Base-by-base conservation (phyloP, 2,113 vertebrate species). In the Anthoscopus minutus region DNA sequence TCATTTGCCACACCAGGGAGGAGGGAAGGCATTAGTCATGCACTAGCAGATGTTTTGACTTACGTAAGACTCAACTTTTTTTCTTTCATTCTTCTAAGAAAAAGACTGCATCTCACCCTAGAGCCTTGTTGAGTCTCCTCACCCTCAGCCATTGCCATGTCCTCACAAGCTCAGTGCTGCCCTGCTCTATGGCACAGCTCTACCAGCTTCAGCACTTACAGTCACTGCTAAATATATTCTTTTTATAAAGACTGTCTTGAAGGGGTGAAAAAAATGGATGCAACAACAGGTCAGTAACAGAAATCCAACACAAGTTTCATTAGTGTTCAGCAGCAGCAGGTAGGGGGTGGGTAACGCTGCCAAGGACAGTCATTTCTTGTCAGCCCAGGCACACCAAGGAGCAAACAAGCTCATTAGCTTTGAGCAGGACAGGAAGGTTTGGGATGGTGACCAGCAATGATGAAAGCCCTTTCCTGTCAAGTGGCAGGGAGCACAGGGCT, bases 321-420 rank as follows among this genome's bases (percentile, higher is more conserved):
- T 35, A 10, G 53, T 2, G 54, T 3, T 7, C 53, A 58, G 69
- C n/a, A 6, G 73, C n/a, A 77, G 88, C 86, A 50, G 18, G 2
- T 2, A 7, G 38, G 42, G 48, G 48, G 19, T 11, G 42, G 33
- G 13, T 28, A 21, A 8, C 11, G 13, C 54, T 31, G 73, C 33
- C 61, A 40, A 27, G 76, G 50, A 5, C 31, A 18, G 11, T 18
- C 5, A 6, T 11, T 40, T 35, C 73, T 27, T 15, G 56, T 61
- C 21, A 42, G 66, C 66, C 8, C 10, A 45, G 45, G 11, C n/a
- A 7, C 27, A 20, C 2, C 30, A 4, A 16, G 57, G 44, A 33
- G 86, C 24, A 44, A 44, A n/a, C 0, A 3, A 53, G 44, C 38
- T 18, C 0, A 0, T 54, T n/a, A 15, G 35, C 73, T 56, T 1